Evolutionary conservation across 2,797 vertebrate genomes (phyloP).

Genomic region (Manis javanica): DNA sequence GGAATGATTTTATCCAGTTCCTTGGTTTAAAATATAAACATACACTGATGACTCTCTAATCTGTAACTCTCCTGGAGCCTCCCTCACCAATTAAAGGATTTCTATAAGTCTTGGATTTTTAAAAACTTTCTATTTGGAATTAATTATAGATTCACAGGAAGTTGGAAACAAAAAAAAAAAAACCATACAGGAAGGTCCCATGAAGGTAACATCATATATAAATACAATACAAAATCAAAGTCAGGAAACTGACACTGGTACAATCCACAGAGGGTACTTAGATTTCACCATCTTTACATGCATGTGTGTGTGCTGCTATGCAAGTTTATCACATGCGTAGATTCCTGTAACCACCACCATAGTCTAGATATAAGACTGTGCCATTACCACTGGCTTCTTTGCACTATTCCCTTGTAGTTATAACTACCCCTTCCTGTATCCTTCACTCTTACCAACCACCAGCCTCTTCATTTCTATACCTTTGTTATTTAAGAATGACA

Average conservation of each 20-base stretch:
- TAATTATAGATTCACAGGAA: background rate
- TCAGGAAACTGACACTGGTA: background rate
- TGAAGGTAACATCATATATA: background rate
- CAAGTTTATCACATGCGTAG: background rate
- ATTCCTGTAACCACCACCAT: background rate
- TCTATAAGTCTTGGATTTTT: background rate
- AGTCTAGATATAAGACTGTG: background rate
- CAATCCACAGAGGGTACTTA: background rate
- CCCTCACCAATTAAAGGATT: background rate
- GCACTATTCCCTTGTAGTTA: background rate
- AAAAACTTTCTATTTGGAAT: background rate
- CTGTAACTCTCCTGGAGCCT: background rate
- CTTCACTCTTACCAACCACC: background rate
- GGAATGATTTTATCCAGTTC: background rate
- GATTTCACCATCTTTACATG: background rate
- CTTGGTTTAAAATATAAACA: background rate
- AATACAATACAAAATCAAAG: background rate
- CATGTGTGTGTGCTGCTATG: background rate
- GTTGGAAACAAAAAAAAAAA: background rate
- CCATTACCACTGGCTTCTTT: background rate
- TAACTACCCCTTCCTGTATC: background rate
- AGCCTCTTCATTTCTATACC: background rate
- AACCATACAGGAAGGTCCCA: background rate
- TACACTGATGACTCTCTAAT: background rate
- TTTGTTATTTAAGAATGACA: background rate